phyloP scores from a whole-genome alignment of 2,113 vertebrate genomes.

The Stigmatopora argus region DNA sequence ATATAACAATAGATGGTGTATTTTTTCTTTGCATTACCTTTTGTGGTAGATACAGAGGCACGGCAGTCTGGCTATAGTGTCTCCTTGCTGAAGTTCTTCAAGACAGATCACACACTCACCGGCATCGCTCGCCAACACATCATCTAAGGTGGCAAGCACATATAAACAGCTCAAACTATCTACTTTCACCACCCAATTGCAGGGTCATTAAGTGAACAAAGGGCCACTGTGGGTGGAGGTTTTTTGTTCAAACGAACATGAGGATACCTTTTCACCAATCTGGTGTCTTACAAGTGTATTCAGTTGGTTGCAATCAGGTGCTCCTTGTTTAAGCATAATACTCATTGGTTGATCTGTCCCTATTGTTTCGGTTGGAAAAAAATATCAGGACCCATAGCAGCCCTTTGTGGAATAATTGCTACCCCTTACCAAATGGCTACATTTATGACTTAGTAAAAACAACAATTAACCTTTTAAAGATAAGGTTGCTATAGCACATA shows the following conservation, averaged over 20 bases:
- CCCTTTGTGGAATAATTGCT: too few species aligned
- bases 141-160: constrained; percentile 72
- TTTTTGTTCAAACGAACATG: too few species aligned
- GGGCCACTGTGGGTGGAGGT: too few species aligned
- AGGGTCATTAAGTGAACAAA: too few species aligned
- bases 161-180: constrained; percentile 22
- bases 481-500: background rate
- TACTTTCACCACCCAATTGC: constrained; percentile 14
- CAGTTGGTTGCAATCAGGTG: too few species aligned
- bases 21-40: constrained; percentile 71
- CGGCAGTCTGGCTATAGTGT: constrained; percentile 98
- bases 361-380: too few species aligned
- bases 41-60: constrained; percentile 99
- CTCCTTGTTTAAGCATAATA: too few species aligned
- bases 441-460: background rate
- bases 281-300: too few species aligned
- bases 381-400: too few species aligned
- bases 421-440: constrained; percentile 11
- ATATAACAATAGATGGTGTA: background rate
- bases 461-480: background rate
- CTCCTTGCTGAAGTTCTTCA: constrained; percentile 96
- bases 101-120: constrained; percentile 99
- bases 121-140: constrained; percentile 93
- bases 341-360: too few species aligned
- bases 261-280: too few species aligned